Evolutionary conservation across 2,888 invertebrate genomes (phyloP).

Genomic region (Cephonodes hylas): DNA sequence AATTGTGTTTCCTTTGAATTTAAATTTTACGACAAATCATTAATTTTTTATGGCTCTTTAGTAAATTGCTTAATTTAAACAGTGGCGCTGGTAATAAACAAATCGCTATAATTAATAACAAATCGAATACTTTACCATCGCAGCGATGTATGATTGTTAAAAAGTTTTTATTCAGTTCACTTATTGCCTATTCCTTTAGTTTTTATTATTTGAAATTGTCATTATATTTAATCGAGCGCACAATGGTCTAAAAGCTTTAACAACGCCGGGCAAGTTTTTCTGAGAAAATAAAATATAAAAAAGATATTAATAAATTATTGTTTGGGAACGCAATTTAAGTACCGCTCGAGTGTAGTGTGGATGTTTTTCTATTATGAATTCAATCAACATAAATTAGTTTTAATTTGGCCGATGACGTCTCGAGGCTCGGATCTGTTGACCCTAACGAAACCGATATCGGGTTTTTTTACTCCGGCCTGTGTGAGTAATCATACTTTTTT

Average conservation of each 20-base stretch:
- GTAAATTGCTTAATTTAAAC: constrained; percentile 3
- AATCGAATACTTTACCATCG: background rate
- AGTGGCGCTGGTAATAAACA: background rate
- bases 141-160: background rate
- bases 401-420: constrained; percentile 66
- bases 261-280: background rate
- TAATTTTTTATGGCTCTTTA: background rate
- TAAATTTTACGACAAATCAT: constrained; percentile 6
- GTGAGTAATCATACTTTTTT: constrained; percentile 49
- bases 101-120: no score
- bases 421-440: constrained; percentile 14
- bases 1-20: background rate
- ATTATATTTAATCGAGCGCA: background rate
- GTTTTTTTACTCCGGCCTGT: constrained; percentile 56
- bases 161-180: no score
- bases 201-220: background rate
- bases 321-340: constrained; percentile 17
- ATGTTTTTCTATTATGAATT: constrained; percentile 78
- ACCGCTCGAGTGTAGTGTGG: constrained; percentile 48
- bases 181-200: no score
- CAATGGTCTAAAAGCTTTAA: background rate
- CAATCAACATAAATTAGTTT: constrained; percentile 78
- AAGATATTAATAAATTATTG: constrained; percentile 11
- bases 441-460: constrained; percentile 26
- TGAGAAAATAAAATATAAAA: background rate